Conservation (phyloP, 2,888 invertebrate genomes). For the Drosophila fulvimacula region DNA sequence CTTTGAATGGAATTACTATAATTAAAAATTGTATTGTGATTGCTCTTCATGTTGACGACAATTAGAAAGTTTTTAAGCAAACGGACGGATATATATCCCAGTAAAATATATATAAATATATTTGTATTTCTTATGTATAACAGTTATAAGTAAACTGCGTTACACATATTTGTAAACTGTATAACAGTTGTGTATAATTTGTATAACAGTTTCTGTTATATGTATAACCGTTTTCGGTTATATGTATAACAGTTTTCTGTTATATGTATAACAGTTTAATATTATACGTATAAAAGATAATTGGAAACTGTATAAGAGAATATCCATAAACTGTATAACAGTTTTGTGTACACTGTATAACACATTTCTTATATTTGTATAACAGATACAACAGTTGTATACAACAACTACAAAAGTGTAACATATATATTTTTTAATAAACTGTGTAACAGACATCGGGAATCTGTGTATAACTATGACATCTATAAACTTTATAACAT, state of each 20-base stretch:
- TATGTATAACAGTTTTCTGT: not conserved
- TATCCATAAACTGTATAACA: not conserved
- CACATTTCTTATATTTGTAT: not conserved
- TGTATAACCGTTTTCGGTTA: not conserved
- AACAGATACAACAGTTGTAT: too few species aligned
- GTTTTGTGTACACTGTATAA: not conserved
- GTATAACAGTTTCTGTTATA: not conserved
- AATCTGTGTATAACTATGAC: too few species aligned
- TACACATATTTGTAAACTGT: not conserved
- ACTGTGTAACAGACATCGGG: not conserved
- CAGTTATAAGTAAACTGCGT: not conserved
- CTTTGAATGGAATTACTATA: conserved; percentile 1
- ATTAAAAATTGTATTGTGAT: not conserved
- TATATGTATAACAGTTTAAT: not conserved
- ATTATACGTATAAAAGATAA: not conserved
- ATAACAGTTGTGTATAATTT: not conserved
- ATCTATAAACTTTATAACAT: not conserved
- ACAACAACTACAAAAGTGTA: too few species aligned
- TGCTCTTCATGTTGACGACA: not conserved
- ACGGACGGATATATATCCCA: too few species aligned
- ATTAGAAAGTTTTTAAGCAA: not conserved
- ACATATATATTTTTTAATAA: too few species aligned
- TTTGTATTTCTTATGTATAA: not conserved
- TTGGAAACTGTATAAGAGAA: not conserved
- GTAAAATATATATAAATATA: not conserved